A percentile compares a stretch with the other conserved stretches of the same genome.
Evolutionary conservation across 2,888 invertebrate genomes (phyloP).

Genomic region (Polymixis flavicincta): DNA sequence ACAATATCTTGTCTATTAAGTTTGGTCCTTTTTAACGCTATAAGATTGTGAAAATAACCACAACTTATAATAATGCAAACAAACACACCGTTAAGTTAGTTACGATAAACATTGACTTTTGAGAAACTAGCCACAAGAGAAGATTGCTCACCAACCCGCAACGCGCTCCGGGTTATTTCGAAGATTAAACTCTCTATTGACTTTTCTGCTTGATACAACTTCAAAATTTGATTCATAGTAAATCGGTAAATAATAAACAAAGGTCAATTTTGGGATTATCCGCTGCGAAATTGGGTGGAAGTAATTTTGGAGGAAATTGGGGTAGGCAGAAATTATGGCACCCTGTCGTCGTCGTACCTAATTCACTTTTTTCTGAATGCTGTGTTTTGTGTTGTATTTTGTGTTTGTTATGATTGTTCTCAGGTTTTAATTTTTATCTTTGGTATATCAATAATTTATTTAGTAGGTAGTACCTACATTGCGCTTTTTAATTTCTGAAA

Average conservation of each 20-base stretch:
- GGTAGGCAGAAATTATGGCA: conserved; percentile 22
- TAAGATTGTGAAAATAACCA: conserved; percentile 20
- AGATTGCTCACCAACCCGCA: conserved; percentile 36
- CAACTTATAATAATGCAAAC: conserved; percentile 48
- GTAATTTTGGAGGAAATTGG: conserved; percentile 29
- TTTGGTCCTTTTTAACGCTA: background rate
- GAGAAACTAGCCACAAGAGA: conserved; percentile 45
- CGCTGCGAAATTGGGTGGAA: conserved; percentile 33
- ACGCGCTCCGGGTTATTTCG: conserved; percentile 55
- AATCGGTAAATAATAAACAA: conserved; percentile 61
- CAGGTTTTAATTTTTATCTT: background rate
- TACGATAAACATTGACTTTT: conserved; percentile 51
- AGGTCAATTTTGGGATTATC: conserved; percentile 61
- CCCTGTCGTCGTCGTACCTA: background rate
- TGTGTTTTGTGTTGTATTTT: background rate
- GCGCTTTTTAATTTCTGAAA: background rate
- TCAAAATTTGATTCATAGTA: conserved; percentile 60
- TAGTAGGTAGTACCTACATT: background rate
- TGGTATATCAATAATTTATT: background rate
- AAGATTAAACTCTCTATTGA: conserved; percentile 66
- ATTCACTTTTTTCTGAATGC: conserved; percentile 1
- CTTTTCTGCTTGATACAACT: conserved; percentile 61
- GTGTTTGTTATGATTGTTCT: background rate
- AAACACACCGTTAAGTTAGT: conserved; percentile 40
- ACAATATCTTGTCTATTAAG: background rate